A percentile compares a stretch with the other conserved stretches of the same genome.
Evolutionary conservation across 2,113 vertebrate species (phyloP).

Genomic region (Silurus asotus): DNA sequence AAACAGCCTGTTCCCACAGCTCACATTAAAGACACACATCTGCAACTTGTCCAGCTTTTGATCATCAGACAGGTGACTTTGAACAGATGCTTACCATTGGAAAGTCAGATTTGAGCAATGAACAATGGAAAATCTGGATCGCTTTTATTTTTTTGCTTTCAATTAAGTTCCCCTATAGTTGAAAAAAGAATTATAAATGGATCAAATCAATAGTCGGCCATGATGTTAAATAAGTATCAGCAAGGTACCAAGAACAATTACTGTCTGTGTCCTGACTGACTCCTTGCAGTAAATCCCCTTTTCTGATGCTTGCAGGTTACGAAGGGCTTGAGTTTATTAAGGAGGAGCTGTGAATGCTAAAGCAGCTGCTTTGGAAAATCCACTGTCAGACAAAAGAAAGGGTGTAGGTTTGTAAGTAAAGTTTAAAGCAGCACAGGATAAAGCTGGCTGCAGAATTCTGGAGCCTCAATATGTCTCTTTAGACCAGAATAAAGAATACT

Average conservation of each 20-base stretch:
- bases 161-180: slow-evolving; percentile 52
- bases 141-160: slow-evolving; percentile 42
- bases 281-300: slow-evolving; percentile 62
- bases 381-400: slow-evolving; percentile 34
- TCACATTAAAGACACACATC: slow-evolving; percentile 25
- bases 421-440: slow-evolving; percentile 47
- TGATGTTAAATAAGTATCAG: slow-evolving; percentile 62
- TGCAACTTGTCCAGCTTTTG: slow-evolving; percentile 29
- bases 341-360: slow-evolving; percentile 30
- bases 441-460: slow-evolving; percentile 28
- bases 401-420: slow-evolving; percentile 52
- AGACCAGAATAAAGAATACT: slow-evolving; percentile 35
- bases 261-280: slow-evolving; percentile 57
- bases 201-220: slow-evolving; percentile 53
- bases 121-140: slow-evolving; percentile 33
- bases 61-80: slow-evolving; percentile 29
- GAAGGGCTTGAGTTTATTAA: slow-evolving; percentile 56
- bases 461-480: slow-evolving; percentile 17
- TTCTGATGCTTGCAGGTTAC: slow-evolving; percentile 59
- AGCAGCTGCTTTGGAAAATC: slow-evolving; percentile 52
- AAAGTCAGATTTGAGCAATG: slow-evolving; percentile 7
- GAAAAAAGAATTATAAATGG: slow-evolving; percentile 54
- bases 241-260: slow-evolving; percentile 44
- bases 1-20: slow-evolving; percentile 11
- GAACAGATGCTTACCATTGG: slow-evolving; percentile 5